Conservation (phyloP, 2,888 invertebrate species). For the Ecdyonurus torrentis region DNA sequence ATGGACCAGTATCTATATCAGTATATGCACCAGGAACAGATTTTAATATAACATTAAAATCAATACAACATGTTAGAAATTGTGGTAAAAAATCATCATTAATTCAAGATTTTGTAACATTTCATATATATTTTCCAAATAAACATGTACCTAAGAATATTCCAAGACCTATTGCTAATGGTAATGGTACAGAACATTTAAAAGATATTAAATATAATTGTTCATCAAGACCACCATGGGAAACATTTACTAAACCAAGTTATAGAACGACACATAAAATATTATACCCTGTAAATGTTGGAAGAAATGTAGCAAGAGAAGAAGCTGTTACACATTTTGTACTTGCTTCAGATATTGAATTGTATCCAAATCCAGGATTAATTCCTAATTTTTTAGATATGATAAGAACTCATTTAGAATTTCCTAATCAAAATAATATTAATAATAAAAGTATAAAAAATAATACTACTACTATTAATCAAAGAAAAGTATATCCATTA, state of each 20-base stretch:
- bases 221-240: background rate
- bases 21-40: conserved; percentile 77
- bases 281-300: conserved; percentile 79
- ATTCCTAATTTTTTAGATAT: conserved; percentile 68
- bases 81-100: conserved; percentile 45
- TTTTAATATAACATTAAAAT: conserved; percentile 55
- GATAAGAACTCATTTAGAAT: conserved; percentile 30
- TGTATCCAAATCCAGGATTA: conserved; percentile 73
- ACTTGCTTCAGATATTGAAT: conserved; percentile 74
- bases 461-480: background rate
- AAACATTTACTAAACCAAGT: background rate
- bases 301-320: conserved; percentile 74
- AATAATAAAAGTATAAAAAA: no score
- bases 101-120: conserved; percentile 63
- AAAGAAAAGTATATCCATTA: conserved; percentile 64
- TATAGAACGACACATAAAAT: conserved; percentile 36
- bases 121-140: conserved; percentile 77
- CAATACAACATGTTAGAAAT: conserved; percentile 64
- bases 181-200: background rate
- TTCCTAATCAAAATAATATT: background rate
- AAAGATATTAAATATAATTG: background rate
- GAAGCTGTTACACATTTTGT: conserved; percentile 66
- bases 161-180: conserved; percentile 14
- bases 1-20: conserved; percentile 72
- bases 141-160: conserved; percentile 65